These are phyloP conservation scores for Neodiprion fabricii DNA, from an alignment of 1,140 invertebrate genomes.

Conservation along the genomic window DNA sequence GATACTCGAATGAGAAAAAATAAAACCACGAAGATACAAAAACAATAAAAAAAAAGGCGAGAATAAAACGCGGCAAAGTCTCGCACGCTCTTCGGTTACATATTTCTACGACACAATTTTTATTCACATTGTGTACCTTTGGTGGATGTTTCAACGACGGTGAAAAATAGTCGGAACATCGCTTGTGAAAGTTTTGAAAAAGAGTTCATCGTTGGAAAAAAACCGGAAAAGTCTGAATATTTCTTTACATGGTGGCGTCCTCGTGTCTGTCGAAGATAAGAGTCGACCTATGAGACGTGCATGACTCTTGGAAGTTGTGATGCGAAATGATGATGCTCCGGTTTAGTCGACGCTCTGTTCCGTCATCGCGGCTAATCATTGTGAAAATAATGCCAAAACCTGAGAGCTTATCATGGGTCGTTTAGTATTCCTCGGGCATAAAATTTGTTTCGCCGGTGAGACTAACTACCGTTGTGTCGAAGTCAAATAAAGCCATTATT, in stretches of 20 bases:
- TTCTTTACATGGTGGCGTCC: no score
- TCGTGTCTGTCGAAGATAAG: no score
- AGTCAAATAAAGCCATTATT: conserved; percentile 1
- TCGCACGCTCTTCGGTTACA: not conserved
- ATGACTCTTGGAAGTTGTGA: no score
- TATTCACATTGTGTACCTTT: no score
- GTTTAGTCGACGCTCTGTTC: no score
- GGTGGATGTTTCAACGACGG: no score
- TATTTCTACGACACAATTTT: not conserved
- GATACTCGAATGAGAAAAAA: not conserved
- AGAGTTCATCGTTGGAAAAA: no score
- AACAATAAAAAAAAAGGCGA: not conserved
- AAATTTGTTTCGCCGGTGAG: not conserved
- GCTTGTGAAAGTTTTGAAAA: no score
- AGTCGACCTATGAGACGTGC: no score
- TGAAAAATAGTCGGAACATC: no score
- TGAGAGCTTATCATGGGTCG: not conserved
- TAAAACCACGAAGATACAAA: not conserved
- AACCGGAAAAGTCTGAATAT: no score
- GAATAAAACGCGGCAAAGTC: not conserved
- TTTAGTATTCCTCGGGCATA: not conserved
- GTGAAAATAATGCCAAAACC: not conserved
- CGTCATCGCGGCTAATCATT: not conserved
- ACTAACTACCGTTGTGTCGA: not conserved
- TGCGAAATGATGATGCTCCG: no score